Evolutionary conservation across 2,797 vertebrate species (phyloP).

Genomic region (Uromys caudimaculatus): DNA sequence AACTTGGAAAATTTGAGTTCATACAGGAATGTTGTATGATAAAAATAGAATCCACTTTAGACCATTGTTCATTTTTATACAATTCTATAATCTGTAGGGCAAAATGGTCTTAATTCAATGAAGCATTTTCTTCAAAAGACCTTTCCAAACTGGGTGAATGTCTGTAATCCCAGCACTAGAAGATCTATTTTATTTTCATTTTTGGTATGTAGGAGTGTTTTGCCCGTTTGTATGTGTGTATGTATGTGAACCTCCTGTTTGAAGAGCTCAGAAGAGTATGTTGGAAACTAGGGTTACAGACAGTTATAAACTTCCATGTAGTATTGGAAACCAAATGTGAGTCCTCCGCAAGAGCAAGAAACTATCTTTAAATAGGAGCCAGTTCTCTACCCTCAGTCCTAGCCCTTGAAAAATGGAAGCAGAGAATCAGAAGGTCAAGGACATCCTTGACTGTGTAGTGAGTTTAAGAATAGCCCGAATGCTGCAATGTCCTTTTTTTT

Average conservation of each 20-base stretch:
- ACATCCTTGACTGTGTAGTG: not conserved
- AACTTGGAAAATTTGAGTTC: not conserved
- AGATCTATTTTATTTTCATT: not conserved
- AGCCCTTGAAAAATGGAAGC: not conserved
- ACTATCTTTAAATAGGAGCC: not conserved
- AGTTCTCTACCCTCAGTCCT: not conserved
- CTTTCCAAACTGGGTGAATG: not conserved
- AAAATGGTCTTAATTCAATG: constrained; percentile 1
- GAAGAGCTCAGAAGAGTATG: not conserved
- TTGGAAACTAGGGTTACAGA: not conserved
- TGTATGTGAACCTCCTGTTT: not conserved
- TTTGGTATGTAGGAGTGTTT: not conserved
- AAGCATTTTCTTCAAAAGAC: not conserved
- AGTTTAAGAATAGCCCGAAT: not conserved
- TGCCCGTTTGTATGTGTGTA: too few relatives aligned
- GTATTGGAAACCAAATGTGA: not conserved
- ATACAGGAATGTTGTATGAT: not conserved
- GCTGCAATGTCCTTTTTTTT: not conserved
- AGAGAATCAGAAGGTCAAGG: not conserved
- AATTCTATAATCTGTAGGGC: not conserved
- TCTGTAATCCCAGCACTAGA: not conserved
- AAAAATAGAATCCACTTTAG: not conserved
- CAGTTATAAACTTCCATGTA: not conserved
- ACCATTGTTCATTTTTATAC: not conserved
- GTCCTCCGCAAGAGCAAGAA: not conserved